Conservation (phyloP, 2,888 invertebrate species). For the Rhamphomyia laevipes region DNA sequence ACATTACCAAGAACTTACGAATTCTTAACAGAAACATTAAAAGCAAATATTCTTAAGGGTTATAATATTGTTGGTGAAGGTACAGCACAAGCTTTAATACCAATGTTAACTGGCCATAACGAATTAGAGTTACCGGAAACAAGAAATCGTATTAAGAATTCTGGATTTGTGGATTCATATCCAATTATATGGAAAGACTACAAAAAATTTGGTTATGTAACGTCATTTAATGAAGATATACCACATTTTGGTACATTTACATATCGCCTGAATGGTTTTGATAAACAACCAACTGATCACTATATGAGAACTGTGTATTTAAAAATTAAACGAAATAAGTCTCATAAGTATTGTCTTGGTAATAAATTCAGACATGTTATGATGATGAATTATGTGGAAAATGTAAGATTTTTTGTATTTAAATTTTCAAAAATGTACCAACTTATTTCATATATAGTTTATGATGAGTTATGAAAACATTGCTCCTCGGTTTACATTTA, state of each 20-base stretch:
- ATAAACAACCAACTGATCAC: constrained; percentile 74
- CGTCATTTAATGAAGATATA: constrained; percentile 79
- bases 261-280: constrained; percentile 78
- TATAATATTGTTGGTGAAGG: constrained; percentile 81
- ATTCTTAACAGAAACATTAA: constrained; percentile 49
- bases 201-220: constrained; percentile 55
- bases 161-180: constrained; percentile 59
- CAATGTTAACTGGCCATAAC: constrained; percentile 71
- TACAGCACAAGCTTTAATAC: constrained; percentile 76
- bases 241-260: constrained; percentile 79
- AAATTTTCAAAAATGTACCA: no score
- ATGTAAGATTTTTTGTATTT: constrained; percentile 40
- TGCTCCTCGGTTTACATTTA: constrained; percentile 68
- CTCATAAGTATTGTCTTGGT: constrained; percentile 57
- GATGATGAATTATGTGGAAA: constrained; percentile 51
- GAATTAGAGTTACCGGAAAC: constrained; percentile 84
- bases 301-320: constrained; percentile 74
- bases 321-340: constrained; percentile 47
- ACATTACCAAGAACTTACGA: constrained; percentile 64
- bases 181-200: constrained; percentile 81
- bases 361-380: constrained; percentile 56
- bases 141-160: constrained; percentile 52
- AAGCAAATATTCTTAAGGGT: constrained; percentile 55
- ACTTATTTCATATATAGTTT: constrained; percentile 30
- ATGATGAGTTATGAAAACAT: constrained; percentile 49